Conservation (phyloP, 2,113 vertebrate genomes). For the Narcine bancroftii region DNA sequence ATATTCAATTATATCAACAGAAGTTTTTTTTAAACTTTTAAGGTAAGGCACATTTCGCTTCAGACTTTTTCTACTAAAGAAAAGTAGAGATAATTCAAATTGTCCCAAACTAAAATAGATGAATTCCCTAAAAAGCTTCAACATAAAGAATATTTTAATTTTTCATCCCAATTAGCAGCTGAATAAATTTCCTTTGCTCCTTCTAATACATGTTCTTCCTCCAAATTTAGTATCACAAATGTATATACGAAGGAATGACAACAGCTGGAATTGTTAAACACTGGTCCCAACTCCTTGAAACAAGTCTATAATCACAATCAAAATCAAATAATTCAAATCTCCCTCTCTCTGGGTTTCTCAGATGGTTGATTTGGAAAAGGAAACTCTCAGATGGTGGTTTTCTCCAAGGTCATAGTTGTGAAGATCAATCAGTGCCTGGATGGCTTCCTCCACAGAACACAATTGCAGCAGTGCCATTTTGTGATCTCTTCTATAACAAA, state of each 20-base stretch:
- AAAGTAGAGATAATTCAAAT: slow-evolving; percentile 57
- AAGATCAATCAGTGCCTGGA: slow-evolving; percentile 91
- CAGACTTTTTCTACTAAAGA: slow-evolving; percentile 61
- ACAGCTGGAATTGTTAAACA: slow-evolving; percentile 57
- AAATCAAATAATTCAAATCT: slow-evolving; percentile 41
- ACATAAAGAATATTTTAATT: slow-evolving; percentile 16
- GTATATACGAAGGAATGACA: slow-evolving; percentile 51
- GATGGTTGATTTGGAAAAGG: slow-evolving; percentile 96
- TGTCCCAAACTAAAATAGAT: slow-evolving; percentile 59
- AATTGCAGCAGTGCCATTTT: slow-evolving; percentile 98
- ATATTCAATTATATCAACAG: slow-evolving; percentile 63
- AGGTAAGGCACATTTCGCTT: slow-evolving; percentile 82
- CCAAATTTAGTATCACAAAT: slow-evolving; percentile 30
- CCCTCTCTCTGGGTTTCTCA: slow-evolving; percentile 54
- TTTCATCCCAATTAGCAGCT: neutral
- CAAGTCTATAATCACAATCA: slow-evolving; percentile 65
- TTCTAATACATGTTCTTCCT: slow-evolving; percentile 21
- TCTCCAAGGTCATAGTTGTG: slow-evolving; percentile 97
- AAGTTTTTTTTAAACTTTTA: slow-evolving; percentile 66
- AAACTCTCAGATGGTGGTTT: slow-evolving; percentile 93
- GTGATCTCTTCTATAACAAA: slow-evolving; percentile 80
- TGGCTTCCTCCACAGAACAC: slow-evolving; percentile 92
- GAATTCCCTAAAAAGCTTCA: slow-evolving; percentile 52
- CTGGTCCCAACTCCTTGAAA: slow-evolving; percentile 76
- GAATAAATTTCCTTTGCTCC: slow-evolving; percentile 6